A percentile compares a stretch with the other conserved stretches of the same genome.
Conservation (phyloP, 1,140 invertebrate genomes). For the Calliopsis andreniformis region DNA sequence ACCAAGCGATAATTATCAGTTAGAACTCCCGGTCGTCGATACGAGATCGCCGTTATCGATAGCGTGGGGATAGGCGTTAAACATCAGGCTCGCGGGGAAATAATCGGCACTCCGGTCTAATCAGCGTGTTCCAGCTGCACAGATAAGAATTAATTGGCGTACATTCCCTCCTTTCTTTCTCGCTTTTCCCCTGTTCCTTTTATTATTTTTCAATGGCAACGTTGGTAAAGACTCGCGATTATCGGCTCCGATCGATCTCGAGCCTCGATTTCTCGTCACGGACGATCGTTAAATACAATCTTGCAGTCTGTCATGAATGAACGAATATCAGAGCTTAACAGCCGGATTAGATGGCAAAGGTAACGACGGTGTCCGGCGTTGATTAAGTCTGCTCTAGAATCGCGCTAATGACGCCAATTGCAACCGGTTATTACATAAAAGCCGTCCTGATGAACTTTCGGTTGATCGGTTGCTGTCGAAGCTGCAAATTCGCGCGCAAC, state of each 20-base stretch:
- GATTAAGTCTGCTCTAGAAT: conserved; percentile 11
- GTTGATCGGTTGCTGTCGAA: background rate
- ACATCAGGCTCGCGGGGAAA: conserved; percentile 19
- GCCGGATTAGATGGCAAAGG: conserved; percentile 24
- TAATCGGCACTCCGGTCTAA: conserved; percentile 17
- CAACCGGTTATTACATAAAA: conserved; percentile 50
- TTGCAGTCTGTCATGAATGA: conserved; percentile 16
- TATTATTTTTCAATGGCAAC: background rate
- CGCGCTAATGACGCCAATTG: conserved; percentile 33
- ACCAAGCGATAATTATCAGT: conserved; percentile 30
- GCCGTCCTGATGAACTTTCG: conserved; percentile 16
- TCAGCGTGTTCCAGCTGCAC: background rate
- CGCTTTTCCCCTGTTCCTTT: background rate
- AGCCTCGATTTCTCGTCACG: conserved; percentile 1
- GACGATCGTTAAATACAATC: background rate
- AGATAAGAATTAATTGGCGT: conserved; percentile 25
- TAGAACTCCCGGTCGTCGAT: background rate
- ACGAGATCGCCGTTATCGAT: conserved; percentile 29
- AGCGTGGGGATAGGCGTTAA: conserved; percentile 19
- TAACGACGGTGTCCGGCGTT: conserved; percentile 1
- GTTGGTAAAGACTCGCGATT: background rate
- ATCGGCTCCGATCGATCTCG: background rate
- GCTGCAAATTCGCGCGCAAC: background rate
- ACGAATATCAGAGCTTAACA: background rate
- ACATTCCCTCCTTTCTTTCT: background rate